Conservation (phyloP, 1,140 invertebrate species). For the Trichonephila clavipes region DNA sequence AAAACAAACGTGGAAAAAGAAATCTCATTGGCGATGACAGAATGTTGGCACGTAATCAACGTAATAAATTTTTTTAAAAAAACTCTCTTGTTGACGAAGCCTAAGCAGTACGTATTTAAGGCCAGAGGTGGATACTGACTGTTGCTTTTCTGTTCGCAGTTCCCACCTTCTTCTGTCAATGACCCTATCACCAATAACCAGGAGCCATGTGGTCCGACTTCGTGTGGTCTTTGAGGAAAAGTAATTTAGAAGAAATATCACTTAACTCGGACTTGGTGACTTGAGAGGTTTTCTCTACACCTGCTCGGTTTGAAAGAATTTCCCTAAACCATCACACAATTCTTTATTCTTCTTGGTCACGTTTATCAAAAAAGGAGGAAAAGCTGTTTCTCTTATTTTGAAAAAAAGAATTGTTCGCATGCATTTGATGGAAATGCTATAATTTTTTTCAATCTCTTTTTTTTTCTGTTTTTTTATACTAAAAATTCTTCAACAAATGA, state of each 20-base stretch:
- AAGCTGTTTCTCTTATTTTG: not conserved
- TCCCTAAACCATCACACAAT: not conserved
- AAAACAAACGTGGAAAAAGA: constrained; percentile 14
- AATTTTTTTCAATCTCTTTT: not conserved
- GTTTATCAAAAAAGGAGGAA: not conserved
- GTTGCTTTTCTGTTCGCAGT: constrained; percentile 5
- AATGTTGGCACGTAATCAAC: constrained; percentile 30
- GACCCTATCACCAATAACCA: constrained; percentile 40
- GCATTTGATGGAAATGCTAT: not conserved
- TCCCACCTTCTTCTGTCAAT: constrained; percentile 8
- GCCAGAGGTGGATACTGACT: constrained; percentile 16
- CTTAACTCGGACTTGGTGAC: constrained; percentile 19
- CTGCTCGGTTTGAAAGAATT: not conserved
- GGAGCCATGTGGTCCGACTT: constrained; percentile 31
- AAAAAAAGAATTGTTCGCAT: not conserved
- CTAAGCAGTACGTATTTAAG: constrained; percentile 25
- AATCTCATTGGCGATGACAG: constrained; percentile 25
- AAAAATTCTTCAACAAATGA: no score
- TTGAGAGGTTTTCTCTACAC: not conserved
- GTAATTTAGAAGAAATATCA: constrained; percentile 41
- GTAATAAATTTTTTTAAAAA: constrained; percentile 16
- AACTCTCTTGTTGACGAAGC: not conserved
- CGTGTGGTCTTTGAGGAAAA: constrained; percentile 29
- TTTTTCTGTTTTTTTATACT: not conserved
- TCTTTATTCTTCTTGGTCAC: not conserved